Evolutionary conservation across 2,888 invertebrate genomes (phyloP), one percentile per base, ranked within the genome.

Genomic region (Pimpla rufipes): DNA sequence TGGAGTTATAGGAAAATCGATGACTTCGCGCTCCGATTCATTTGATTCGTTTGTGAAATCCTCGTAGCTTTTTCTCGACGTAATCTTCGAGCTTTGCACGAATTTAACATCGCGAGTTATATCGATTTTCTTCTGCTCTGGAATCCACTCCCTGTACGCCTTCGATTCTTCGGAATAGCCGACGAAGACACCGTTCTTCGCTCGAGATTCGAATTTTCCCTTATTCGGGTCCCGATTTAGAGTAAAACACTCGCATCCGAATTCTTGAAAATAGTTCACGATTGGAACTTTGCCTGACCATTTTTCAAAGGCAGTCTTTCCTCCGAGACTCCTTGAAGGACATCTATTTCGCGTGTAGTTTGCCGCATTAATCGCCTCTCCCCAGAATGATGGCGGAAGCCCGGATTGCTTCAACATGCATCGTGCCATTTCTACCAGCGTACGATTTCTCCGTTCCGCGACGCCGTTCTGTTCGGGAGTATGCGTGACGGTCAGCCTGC

Each of bases 351-450:
- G n/a, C n/a, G 86, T 50, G 50, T 87, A 85, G 3, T 68, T 80
- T 6, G 88, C 85, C 35, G 88, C 85, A 7, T 74, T 78, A 6
- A 50, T 16, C 10, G 50, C 18, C 82, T 90, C 88, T 21, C 88
- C 88, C 89, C 89, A 89, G 73, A 89, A 88, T n/a, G 59, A 21
- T 64, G 66, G 52, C 7, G 86, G 79, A 21, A 90, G 70, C 16
- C 76, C 77, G 10, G 89, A 80, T 42, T 88, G 84, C 6, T 87
- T 42, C 45, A 89, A 47, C 64, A 87, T 40, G 42, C 85, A 87
- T 75, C 89, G 82, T 16, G 88, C 88, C 82, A 85, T 88, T 13
- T 88, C 87, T 7, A 87, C 57, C 6, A 88, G 64, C 7, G 88
- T 88, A 8, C 87, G 66, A 74, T 88, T 88, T 37, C 79, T 81